A percentile compares a stretch with the other conserved stretches of the same genome.
These are phyloP conservation scores for Egretta garzetta DNA, from an alignment of 2,113 vertebrate genomes.

Conservation along the genomic window DNA sequence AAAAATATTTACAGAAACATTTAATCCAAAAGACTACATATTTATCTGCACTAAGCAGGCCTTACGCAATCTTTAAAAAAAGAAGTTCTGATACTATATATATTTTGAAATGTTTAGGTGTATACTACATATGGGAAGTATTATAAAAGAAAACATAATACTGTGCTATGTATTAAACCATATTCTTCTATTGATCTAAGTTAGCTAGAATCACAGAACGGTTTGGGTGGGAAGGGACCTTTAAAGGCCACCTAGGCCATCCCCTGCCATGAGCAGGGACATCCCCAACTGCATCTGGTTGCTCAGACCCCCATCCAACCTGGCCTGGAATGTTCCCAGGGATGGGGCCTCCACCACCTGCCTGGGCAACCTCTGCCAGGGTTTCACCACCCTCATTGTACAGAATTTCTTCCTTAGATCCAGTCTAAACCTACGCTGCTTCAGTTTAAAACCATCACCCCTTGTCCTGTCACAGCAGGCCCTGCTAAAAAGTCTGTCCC, in stretches of 20 bases:
- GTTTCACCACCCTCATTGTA: rapidly evolving
- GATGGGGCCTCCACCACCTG: neutral
- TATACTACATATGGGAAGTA: neutral
- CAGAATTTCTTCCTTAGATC: neutral
- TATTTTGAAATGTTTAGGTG: neutral
- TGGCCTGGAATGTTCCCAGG: too few species aligned
- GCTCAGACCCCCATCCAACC: neutral
- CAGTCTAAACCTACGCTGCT: neutral
- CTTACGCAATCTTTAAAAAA: neutral
- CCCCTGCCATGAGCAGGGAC: neutral
- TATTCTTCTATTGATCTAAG: neutral
- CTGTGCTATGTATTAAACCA: neutral
- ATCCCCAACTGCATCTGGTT: neutral
- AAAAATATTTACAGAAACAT: neutral
- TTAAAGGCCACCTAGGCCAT: neutral
- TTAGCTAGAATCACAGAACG: neutral
- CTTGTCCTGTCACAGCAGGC: neutral
- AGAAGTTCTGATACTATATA: neutral
- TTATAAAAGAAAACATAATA: neutral
- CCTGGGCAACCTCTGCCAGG: neutral
- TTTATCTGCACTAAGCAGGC: neutral
- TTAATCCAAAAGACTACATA: neutral
- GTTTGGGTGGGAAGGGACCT: neutral
- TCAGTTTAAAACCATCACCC: neutral
- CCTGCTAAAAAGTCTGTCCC: neutral